These are phyloP conservation scores for Nematolebias whitei DNA, from an alignment of 2,113 vertebrate species.

Conservation along the genomic window DNA sequence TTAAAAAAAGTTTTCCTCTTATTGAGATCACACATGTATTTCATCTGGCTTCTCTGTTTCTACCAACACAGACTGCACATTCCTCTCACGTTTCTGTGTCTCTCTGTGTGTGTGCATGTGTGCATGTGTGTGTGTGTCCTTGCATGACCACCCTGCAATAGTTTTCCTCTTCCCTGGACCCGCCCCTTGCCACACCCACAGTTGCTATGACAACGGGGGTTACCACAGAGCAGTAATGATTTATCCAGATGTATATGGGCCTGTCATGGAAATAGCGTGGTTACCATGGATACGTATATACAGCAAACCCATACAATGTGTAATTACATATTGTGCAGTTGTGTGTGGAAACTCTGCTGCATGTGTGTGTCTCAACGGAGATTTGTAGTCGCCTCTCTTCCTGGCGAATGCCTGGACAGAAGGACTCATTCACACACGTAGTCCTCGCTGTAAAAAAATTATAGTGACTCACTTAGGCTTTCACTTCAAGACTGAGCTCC, in stretches of 20 bases:
- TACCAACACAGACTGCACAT: conserved; percentile 29
- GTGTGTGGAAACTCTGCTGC: conserved; percentile 35
- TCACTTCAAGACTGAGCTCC: not conserved
- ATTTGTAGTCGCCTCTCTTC: conserved; percentile 20
- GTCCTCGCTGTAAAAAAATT: conserved; percentile 15
- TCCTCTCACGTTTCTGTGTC: conserved; percentile 23
- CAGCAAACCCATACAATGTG: conserved; percentile 46
- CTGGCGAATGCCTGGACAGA: conserved; percentile 11
- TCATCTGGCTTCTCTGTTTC: conserved; percentile 9
- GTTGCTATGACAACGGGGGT: conserved; percentile 59
- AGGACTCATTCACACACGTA: conserved; percentile 1
- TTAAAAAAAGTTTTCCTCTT: not conserved
- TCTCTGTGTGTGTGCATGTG: conserved; percentile 30
- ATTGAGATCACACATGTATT: conserved; percentile 33
- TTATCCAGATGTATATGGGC: conserved; percentile 58
- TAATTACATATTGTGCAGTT: conserved; percentile 31
- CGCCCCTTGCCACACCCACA: conserved; percentile 55
- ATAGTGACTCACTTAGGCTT: not conserved
- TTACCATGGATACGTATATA: conserved; percentile 57
- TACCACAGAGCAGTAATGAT: conserved; percentile 57
- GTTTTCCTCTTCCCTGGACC: conserved; percentile 29
- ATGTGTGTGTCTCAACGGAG: conserved; percentile 14
- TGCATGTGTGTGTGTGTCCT: conserved; percentile 40
- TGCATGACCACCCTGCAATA: conserved; percentile 28
- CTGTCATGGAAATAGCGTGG: conserved; percentile 51